A percentile compares a stretch with the other conserved stretches of the same genome.
Evolutionary conservation across 2,113 vertebrate species (phyloP).

Genomic region (Cololabis saira): DNA sequence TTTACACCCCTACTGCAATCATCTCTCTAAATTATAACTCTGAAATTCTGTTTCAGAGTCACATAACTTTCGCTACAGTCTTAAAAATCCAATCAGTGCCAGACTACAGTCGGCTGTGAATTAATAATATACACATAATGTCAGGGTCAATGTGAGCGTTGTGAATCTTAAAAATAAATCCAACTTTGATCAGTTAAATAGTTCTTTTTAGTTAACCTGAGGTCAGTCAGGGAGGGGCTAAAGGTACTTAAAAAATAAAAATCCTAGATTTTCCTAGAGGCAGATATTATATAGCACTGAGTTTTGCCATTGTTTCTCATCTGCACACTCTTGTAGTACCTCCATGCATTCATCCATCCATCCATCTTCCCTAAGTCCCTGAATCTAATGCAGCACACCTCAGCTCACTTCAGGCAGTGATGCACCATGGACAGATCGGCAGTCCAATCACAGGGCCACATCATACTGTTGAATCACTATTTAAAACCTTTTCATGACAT

Average conservation of each 20-base stretch:
- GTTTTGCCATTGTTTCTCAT: neutral
- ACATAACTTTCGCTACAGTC: slow-evolving; percentile 26
- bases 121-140: slow-evolving; percentile 60
- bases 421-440: too few species aligned
- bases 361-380: too few species aligned
- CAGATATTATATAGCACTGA: slow-evolving; percentile 1
- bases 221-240: slow-evolving; percentile 38
- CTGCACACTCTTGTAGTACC: too few species aligned
- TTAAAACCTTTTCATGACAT: too few species aligned
- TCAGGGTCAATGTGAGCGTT: slow-evolving; percentile 43
- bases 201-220: slow-evolving; percentile 47
- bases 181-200: slow-evolving; percentile 62
- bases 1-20: neutral
- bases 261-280: slow-evolving; percentile 4
- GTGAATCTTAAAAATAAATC: slow-evolving; percentile 65
- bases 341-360: too few species aligned
- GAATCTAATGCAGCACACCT: too few species aligned
- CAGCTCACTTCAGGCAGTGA: too few species aligned
- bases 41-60: neutral
- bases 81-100: slow-evolving; percentile 54
- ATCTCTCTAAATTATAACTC: neutral
- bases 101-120: slow-evolving; percentile 41
- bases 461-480: too few species aligned
- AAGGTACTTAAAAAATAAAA: slow-evolving; percentile 38
- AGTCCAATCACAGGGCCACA: too few species aligned